phyloP scores from a whole-genome alignment of 2,113 vertebrate genomes.

The Charina bottae region DNA sequence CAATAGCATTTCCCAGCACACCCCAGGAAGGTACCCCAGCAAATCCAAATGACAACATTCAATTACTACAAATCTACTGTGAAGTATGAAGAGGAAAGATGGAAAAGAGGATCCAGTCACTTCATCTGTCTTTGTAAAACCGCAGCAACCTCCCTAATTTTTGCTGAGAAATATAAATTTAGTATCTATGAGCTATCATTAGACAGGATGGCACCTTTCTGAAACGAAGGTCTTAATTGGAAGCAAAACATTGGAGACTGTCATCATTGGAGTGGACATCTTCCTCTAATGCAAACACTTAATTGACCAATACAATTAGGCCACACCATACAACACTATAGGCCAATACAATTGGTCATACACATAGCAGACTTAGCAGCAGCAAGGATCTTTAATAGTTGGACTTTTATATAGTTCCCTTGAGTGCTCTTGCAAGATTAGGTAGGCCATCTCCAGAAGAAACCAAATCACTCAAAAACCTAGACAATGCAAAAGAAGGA shows the following conservation, averaged over 20 bases:
- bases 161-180: neutral
- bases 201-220: fast-evolving
- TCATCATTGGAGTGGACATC: neutral
- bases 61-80: neutral
- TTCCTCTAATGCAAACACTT: slow-evolving; percentile 2
- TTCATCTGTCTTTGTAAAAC: neutral
- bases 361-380: neutral
- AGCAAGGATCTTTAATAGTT: neutral
- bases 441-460: slow-evolving; percentile 16
- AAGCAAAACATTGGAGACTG: neutral
- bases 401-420: neutral
- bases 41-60: neutral
- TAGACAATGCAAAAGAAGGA: slow-evolving; percentile 26
- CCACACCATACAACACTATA: neutral
- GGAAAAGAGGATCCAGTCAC: neutral
- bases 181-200: fast-evolving
- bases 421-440: slow-evolving; percentile 13
- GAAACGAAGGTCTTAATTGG: slow-evolving; percentile 24
- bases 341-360: neutral
- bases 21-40: neutral
- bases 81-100: neutral
- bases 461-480: slow-evolving; percentile 21
- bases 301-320: slow-evolving; percentile 23
- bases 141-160: neutral
- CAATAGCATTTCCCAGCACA: neutral